These are phyloP conservation scores for Heliocidaris erythrogramma DNA, from an alignment of 35 echinoderm and acorn worm genomes.

Conservation along the genomic window DNA sequence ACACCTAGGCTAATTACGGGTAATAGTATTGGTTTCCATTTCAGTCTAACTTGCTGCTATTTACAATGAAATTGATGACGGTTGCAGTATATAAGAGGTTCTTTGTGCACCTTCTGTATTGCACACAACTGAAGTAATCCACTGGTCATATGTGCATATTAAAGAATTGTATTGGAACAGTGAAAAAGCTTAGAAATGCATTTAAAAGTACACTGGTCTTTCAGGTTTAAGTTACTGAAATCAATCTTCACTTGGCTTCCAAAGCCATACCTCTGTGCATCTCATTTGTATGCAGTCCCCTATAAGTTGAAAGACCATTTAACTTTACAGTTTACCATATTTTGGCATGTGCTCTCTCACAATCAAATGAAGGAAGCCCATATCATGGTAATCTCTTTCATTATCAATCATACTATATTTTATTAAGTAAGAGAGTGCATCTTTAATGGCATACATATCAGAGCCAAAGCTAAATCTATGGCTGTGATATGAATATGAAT, in stretches of 20 bases:
- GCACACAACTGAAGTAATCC: not conserved
- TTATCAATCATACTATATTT: not conserved
- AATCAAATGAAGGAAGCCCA: not conserved
- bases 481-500: not conserved
- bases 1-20: too few relatives aligned
- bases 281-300: not conserved
- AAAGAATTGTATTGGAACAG: not conserved
- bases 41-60: too few relatives aligned
- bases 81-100: too few relatives aligned
- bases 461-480: not conserved
- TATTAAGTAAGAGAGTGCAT: slow-evolving; percentile 3
- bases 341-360: not conserved
- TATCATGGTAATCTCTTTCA: slow-evolving; percentile 13
- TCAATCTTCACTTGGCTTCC: not conserved
- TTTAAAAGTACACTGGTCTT: not conserved
- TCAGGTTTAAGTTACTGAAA: not conserved
- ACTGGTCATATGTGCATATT: not conserved
- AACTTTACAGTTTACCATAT: not conserved
- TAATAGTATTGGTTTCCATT: too few relatives aligned
- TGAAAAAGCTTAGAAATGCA: not conserved
- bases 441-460: not conserved
- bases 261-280: not conserved
- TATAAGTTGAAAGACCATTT: not conserved
- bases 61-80: too few relatives aligned
- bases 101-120: too few relatives aligned